Base-by-base conservation (phyloP, 2,888 invertebrate genomes). In the Drosophila barbarae region DNA sequence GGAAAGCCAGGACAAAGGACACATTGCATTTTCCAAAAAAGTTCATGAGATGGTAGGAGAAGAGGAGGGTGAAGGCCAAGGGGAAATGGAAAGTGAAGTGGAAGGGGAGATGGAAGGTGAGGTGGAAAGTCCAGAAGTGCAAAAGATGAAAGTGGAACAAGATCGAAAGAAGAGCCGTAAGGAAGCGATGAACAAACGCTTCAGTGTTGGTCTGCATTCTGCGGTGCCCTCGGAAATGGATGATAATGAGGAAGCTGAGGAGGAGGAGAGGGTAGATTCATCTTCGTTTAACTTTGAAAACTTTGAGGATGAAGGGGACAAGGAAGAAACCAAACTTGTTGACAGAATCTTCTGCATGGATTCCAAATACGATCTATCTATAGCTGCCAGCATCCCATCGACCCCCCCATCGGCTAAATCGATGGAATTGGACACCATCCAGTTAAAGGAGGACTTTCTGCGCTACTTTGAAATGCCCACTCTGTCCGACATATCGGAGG, bases 381-480 rank as follows among this genome's bases (percentile, higher is more conserved):
- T 38, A 1, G 4, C 6, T 12, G n/a, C 9, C 1, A 35, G 56
- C 56, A 1, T 21, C 0, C 0, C 3, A 5, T 44, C 59, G 15
- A 2, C 9, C 13, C 26, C n/a, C 13, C 26, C n/a, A n/a, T 42
- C 42, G 3, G 0, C 2, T 5, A 41, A 5, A n/a, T 41, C 41
- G n/a, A n/a, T 12, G 21, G 21, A 12, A 6, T 12, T 0, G 7
- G 36, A 83, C 9, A 12, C 78, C 2, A 26, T 79, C 1, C 9
- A 23, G 15, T 9, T 63, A 9, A 73, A 71, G 34, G 0, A 18
- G 0, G 55, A 76, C 9, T 84, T 87, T 41, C 72, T 87, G 15
- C 42, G 58, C 1, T 5, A n/a, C 0, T 67, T 87, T 10, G 69
- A 64, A 12, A 2, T 74, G 8, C 64, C 85, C 12, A 73, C 46